Base-by-base conservation (phyloP, 2,888 invertebrate genomes). In the Desoria tigrina region DNA sequence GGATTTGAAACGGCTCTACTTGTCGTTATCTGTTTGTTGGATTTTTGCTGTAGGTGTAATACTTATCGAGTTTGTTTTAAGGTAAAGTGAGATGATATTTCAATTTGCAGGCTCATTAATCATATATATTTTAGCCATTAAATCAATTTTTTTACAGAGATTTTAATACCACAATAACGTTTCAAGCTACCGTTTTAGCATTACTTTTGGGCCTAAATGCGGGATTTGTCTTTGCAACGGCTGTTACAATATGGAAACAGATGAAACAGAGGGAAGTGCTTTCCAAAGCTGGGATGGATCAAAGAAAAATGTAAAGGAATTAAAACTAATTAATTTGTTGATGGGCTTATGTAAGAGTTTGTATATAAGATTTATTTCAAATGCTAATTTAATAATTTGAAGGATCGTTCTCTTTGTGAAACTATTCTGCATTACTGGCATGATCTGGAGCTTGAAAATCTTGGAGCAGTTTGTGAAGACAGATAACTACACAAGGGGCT, bases 351-450 rank as follows among this genome's bases (percentile, higher is more conserved):
- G 7, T 7, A 49, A 49, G 18, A 16, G 49, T 49, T n/a, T 18
- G 49, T 21, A n/a, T n/a, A n/a, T n/a, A n/a, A n/a, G n/a, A n/a
- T n/a, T n/a, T n/a, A n/a, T n/a, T n/a, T n/a, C n/a, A n/a, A n/a
- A n/a, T n/a, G n/a, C n/a, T n/a, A n/a, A n/a, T n/a, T n/a, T n/a
- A n/a, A n/a, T n/a, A n/a, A n/a, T n/a, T n/a, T 53, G 7, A 9
- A 53, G 53, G 26, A 9, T 53, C 7, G 7, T 24, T 9, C 7
- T 53, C 7, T 53, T 23, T 26, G 4, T 53, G 24, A 18, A 24
- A 18, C 53, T 53, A 4, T 24, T 53, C 53, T 53, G 53, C 27
- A 14, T 53, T 21, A 24, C 53, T 21, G 53, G 53, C 9, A 9
- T 24, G 7, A 53, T 53, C 24, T 53, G 53, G 53, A 27, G 9